Conservation (phyloP, 2,113 vertebrate species). For the Zingel zingel region DNA sequence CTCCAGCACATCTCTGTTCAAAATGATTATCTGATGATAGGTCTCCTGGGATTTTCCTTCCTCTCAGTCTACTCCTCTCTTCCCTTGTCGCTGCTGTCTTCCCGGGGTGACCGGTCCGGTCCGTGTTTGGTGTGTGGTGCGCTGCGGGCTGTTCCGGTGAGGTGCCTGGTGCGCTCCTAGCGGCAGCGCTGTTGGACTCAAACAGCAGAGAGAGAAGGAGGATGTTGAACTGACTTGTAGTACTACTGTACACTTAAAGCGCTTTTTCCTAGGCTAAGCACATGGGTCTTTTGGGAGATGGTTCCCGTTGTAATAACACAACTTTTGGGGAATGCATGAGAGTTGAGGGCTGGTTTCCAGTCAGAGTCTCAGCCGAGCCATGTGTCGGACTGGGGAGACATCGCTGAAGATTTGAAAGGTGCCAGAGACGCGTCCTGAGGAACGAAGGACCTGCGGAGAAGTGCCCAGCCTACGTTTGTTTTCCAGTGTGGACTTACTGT, state of each 20-base stretch:
- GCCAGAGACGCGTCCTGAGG: constrained; percentile 63
- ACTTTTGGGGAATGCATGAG: constrained; percentile 55
- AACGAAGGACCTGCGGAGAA: constrained; percentile 56
- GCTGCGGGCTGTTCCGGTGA: constrained; percentile 75
- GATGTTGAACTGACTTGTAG: constrained; percentile 74
- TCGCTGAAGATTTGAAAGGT: constrained; percentile 68
- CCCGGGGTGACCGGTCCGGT: constrained; percentile 42
- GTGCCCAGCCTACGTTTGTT: constrained; percentile 4
- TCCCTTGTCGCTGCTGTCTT: constrained; percentile 36
- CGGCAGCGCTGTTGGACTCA: constrained; percentile 66
- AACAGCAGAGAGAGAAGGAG: constrained; percentile 46
- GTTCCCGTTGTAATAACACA: constrained; percentile 40
- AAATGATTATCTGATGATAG: not conserved
- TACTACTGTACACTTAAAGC: constrained; percentile 62
- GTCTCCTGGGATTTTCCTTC: constrained; percentile 10
- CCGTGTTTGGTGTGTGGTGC: constrained; percentile 56
- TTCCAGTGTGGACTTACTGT: constrained; percentile 35
- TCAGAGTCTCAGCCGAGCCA: constrained; percentile 27
- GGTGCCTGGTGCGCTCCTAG: constrained; percentile 79
- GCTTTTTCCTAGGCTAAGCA: constrained; percentile 50
- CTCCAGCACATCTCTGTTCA: not conserved
- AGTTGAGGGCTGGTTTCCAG: constrained; percentile 48
- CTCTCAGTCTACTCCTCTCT: constrained; percentile 3
- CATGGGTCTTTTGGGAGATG: constrained; percentile 59
- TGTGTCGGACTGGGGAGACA: constrained; percentile 58